A percentile compares a stretch with the other conserved stretches of the same genome.
Conservation (phyloP, 2,888 invertebrate species). For the Erebia ligea region DNA sequence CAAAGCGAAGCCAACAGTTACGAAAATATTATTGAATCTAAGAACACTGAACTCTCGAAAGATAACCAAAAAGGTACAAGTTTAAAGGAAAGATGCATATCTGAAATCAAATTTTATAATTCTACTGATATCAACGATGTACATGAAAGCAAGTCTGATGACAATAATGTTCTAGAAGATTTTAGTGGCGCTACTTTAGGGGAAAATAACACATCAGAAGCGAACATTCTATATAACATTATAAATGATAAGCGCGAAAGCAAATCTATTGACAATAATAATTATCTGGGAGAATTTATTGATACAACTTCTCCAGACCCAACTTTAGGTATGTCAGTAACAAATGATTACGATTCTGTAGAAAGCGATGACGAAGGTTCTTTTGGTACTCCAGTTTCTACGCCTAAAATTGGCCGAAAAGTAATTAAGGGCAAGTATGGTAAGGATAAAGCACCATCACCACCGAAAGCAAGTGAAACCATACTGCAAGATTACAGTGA, state of each 20-base stretch:
- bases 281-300: conserved; percentile 27
- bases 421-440: conserved; percentile 73
- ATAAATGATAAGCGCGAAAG: conserved; percentile 30
- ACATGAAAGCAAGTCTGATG: neutral
- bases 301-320: conserved; percentile 25
- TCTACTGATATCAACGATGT: neutral
- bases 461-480: conserved; percentile 50
- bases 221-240: conserved; percentile 20
- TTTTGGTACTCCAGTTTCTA: conserved; percentile 75
- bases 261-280: conserved; percentile 18
- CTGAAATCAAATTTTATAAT: conserved; percentile 28
- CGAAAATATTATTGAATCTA: conserved; percentile 11
- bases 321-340: conserved; percentile 27
- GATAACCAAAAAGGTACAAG: conserved; percentile 28
- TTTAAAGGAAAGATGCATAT: conserved; percentile 24
- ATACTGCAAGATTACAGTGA: conserved; percentile 32
- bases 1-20: conserved; percentile 22
- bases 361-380: conserved; percentile 77
- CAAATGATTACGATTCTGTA: conserved; percentile 49
- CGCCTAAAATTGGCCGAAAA: conserved; percentile 69
- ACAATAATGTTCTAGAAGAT: neutral
- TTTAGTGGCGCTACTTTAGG: neutral
- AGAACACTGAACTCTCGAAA: conserved; percentile 6
- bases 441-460: conserved; percentile 75
- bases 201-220: neutral